phyloP scores from a whole-genome alignment of 2,888 invertebrate genomes.

The Cheilosia urbana region DNA sequence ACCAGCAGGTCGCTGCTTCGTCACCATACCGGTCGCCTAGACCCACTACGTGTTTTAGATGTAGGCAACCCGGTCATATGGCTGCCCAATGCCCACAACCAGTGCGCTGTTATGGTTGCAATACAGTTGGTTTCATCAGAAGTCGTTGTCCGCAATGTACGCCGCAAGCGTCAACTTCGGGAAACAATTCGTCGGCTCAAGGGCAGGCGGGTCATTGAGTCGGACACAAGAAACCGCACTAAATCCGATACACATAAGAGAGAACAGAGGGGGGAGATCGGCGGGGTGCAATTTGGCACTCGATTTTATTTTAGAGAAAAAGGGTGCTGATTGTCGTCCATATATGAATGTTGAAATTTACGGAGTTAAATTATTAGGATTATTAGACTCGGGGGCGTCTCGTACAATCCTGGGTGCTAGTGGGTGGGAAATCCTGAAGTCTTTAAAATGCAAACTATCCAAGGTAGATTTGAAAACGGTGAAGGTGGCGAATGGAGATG shows the following conservation, averaged over 20 bases:
- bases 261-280: background rate
- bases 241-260: background rate
- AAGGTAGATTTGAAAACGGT: background rate
- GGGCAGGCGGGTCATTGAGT: slow-evolving; percentile 16
- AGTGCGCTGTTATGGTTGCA: slow-evolving; percentile 32
- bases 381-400: slow-evolving; percentile 50
- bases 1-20: background rate
- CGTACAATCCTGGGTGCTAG: slow-evolving; percentile 33
- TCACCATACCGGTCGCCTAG: background rate
- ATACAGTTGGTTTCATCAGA: slow-evolving; percentile 4
- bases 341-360: slow-evolving; percentile 34
- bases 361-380: slow-evolving; percentile 31
- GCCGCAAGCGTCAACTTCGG: slow-evolving; percentile 3
- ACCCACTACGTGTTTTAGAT: background rate
- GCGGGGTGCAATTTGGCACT: no score
- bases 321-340: slow-evolving; percentile 38
- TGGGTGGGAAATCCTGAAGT: slow-evolving; percentile 4
- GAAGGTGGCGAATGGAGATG: slow-evolving; percentile 29
- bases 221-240: slow-evolving; percentile 10
- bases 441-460: background rate
- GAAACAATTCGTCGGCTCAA: slow-evolving; percentile 7
- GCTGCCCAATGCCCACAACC: slow-evolving; percentile 9
- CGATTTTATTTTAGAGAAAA: background rate
- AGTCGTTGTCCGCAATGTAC: slow-evolving; percentile 9
- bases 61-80: slow-evolving; percentile 6